Evolutionary conservation across 2,888 invertebrate genomes (phyloP), one percentile per base, ranked within the genome.

Genomic region (Mesochorus sp.): DNA sequence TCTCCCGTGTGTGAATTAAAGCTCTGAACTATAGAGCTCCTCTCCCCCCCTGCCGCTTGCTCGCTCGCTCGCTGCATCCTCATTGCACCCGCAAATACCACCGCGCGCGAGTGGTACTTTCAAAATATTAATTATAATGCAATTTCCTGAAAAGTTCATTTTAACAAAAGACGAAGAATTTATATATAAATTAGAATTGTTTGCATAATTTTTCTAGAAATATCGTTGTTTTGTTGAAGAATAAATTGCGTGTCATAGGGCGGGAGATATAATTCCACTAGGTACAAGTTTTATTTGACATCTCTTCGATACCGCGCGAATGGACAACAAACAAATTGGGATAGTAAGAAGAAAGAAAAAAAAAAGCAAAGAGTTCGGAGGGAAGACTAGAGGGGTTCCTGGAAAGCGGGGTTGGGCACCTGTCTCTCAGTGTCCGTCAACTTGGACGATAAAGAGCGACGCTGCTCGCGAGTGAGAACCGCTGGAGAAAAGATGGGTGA

Each of bases 371-470:
- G n/a, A n/a, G n/a, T n/a, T n/a, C n/a, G n/a, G 85, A 84, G 85
- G 85, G 84, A 85, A 85, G 83, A 82, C 82, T 79, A 82, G 62
- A 47, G 70, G 64, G 87, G 88, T 89, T 90, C 89, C 89, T 89
- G 88, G 90, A 89, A 90, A 88, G 88, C 84, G 86, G 87, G 88
- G 88, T 88, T 86, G 89, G 88, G 88, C 90, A 90, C 90, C 90
- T 90, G 90, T 89, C 89, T 88, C 85, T 87, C 89, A 90, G 89
- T 81, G 89, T 74, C 70, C 85, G 70, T 82, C 90, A 84, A 88
- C 85, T 53, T 62, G 4, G n/a, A 31, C 44, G 39, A 51, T 21
- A 17, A 66, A 12, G n/a, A n/a, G 10, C 12, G 26, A 1, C n/a
- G 24, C n/a, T n/a, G 12, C 0, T 4, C 51, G 28, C 5, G 14